Evolutionary conservation across 2,113 vertebrate species (phyloP).

Genomic region (Podocnemis expansa): DNA sequence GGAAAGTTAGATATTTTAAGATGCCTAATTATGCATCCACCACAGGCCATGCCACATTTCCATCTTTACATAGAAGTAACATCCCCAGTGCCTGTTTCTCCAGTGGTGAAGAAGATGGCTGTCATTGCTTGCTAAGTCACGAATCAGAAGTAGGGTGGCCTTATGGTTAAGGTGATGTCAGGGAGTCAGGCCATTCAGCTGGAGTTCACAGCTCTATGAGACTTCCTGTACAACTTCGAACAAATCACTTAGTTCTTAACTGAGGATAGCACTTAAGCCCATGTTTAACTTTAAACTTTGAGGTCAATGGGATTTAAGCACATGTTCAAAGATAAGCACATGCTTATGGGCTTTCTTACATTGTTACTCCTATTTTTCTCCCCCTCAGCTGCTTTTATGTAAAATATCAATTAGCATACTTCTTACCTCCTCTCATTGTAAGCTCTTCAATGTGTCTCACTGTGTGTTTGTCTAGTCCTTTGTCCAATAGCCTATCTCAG

Average conservation of each 20-base stretch:
- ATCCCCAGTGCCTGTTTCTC: fast-evolving
- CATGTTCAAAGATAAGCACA: too few relatives aligned
- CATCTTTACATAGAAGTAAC: not conserved
- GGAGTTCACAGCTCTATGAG: not conserved
- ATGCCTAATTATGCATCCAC: not conserved
- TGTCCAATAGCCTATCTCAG: fast-evolving
- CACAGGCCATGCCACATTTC: not conserved
- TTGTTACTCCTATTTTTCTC: too few relatives aligned
- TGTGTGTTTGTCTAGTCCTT: not conserved
- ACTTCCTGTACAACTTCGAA: not conserved
- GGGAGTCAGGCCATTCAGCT: not conserved
- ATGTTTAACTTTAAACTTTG: too few relatives aligned
- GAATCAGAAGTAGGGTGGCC: not conserved
- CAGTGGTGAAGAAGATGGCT: too few relatives aligned
- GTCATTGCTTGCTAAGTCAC: too few relatives aligned
- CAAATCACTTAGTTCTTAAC: not conserved
- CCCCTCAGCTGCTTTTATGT: not conserved
- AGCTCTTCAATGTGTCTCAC: fast-evolving
- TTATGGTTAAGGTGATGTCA: not conserved
- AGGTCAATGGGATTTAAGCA: too few relatives aligned
- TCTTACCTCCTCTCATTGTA: not conserved
- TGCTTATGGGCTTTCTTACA: too few relatives aligned
- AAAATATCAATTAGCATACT: not conserved
- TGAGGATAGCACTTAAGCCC: too few relatives aligned
- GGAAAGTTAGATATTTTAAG: not conserved